Base-by-base conservation (phyloP, 2,888 invertebrate species). In the Carcina quercana region DNA sequence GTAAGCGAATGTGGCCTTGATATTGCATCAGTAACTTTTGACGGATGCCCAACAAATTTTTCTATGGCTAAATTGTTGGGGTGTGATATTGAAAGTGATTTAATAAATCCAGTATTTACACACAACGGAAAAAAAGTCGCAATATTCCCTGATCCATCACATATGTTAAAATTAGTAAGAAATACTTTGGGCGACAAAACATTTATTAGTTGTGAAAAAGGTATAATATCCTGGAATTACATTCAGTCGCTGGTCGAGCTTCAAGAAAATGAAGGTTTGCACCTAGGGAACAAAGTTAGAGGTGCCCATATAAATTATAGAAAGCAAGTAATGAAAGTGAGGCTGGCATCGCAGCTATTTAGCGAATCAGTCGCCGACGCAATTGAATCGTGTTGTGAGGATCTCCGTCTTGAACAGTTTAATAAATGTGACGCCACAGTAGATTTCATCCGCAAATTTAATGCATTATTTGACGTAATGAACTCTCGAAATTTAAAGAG, bases 401-500 rank as follows among this genome's bases (percentile, higher is more conserved):
- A 32, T 5, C 15, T 43, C 3, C 26, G 32, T 3, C 1, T 44
- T 4, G 10, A 11, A 1, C 15, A 28, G n/a, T 48, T 45, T 33
- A 0, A 22, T 7, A 14, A 31, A 17, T 34, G 27, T 1, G 25
- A 14, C 0, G 31, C 34, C 1, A 43, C 42, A 5, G 32, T 34
- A 5, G 28, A 35, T 5, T 43, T 45, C 15, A 36, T 45, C 10
- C n/a, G 20, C 24, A 35, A 25, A 19, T 34, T 44, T 1, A 42
- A 45, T 29, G 13, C 37, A 14, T 8, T 41, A 11, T 42, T 47
- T 15, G 47, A 45, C 28, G 20, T 45, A 5, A 20, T 45, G 5
- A 43, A 45, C 30, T 19, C 5, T 25, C 5, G 22, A 22, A 22
- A 22, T 22, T 7, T 22, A 3, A 22, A 22, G 4, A 13, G 12